Evolutionary conservation across 2,888 invertebrate genomes (phyloP), one percentile per base, ranked within the genome.

Genomic region (Caenorhabditis plicata): DNA sequence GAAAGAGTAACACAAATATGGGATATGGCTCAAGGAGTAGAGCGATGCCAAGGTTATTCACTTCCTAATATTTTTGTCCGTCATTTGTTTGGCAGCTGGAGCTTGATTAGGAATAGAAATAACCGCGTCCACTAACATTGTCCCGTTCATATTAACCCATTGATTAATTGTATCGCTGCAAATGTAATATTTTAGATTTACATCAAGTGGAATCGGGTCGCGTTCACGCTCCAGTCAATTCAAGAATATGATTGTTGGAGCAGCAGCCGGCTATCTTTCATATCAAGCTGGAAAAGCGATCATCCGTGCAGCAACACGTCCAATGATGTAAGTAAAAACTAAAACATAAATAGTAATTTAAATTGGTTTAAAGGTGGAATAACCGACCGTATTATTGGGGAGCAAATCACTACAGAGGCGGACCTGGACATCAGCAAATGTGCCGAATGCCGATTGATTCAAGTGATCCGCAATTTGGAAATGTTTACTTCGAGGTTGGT

Each of bases 191-290:
- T 66, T 43, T 55, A 71, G 71, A 54, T 69, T 61, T 47, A 27
- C 64, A 29, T 60, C 51, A 20, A 62, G 62, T 42, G 79, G 79
- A 20, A 36, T 75, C 15, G 79, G 79, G 11, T 77, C 77, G 0
- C 53, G 64, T 22, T 49, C 68, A 15, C 70, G 79, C 4, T 75
- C 75, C 4, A 74, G 66, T 46, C 64, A 63, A 17, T 78, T 79
- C 69, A 79, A 80, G 55, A 80, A 78, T 42, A 71, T 71, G 50
- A 68, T 79, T 15, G 77, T 80, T n/a, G 79, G 79, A 22, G 79
- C 79, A 2, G 79, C 79, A 0, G 79, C 77, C 26, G 79, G 79
- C 0, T 76, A 79, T 45, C 39, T 79, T 20, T 75, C 79, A 17
- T 79, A 79, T 48, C 74, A 77, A 36, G 79, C 77, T 11, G 79